Base-by-base conservation (phyloP, 64 coral and sea anemone genomes). In the Actinia tenebrosa region DNA sequence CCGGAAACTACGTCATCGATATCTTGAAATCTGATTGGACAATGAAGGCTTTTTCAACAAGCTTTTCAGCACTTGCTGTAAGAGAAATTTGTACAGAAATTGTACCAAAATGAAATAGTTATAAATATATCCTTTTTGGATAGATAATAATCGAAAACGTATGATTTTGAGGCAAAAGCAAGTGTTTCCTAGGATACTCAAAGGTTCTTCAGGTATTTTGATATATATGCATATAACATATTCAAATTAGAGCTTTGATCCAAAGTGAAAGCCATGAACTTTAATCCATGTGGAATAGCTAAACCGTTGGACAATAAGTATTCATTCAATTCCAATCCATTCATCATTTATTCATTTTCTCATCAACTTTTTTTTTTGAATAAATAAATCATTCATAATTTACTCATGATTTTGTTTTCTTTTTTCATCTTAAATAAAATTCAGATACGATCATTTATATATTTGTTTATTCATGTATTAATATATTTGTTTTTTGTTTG, bases 1-100 rank as follows among this genome's bases (percentile, higher is more conserved):
- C 45, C 85, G 85, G 89, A 92, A 87, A 27, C 87, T 85, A 92
- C 75, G 90, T 92, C 60, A 91, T 63, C 22, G 10, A 17, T 16
- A 19, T 53, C 79, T 47, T 13, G 27, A 45, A 42, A 60, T 80
- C 26, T 86, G 77, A 91, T 91, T 91, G 89, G 89, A 53, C 45
- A 26, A 27, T 75, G 26, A 13, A 1, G 69, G 25, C 10, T n/a
- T 10, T 22, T 20, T 20, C 3, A 64, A 64, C 8, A 20, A 66
- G 18, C 63, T 66, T 75, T 75, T 66, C 63, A 66, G n/a, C 63
- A 66, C 20, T 66, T 66, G 26, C 69, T 75, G 69, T 75, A 25
- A 7, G 26, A 75, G 13, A n/a, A 69, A 69, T 23, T 7, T 22
- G 64, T 69, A 69, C 20, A 69, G 30, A 75, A 75, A 72, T 27